Evolutionary conservation across 2,797 vertebrate species (phyloP), one percentile per base, ranked within the genome.

Genomic region (Euthynnus affinis): DNA sequence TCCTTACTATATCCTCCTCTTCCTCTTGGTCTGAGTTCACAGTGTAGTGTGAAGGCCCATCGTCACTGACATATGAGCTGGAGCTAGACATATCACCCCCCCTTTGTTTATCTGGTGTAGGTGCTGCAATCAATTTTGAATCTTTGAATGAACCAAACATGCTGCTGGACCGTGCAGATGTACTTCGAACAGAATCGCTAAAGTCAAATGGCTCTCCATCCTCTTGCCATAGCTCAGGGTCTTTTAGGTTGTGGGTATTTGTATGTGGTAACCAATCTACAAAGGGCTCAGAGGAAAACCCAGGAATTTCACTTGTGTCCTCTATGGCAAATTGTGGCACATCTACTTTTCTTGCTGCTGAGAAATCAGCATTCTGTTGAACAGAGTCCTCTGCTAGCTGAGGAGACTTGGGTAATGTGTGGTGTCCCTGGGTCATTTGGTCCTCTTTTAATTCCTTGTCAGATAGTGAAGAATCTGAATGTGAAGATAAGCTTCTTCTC

Each of bases 151-250:
- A 91, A 63, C 32, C 79, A 20, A 73, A 66, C 25, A 80, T 37
- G 59, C 78, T 80, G 68, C 87, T 93, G 76, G 92, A 91, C 61
- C 79, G 88, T 32, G 74, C 68, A 29, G 93, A 93, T 4, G 32
- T 52, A 55, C 91, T 91, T 75, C 4, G 78, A 76, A 52, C 52
- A 9, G 91, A 94, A 67, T 96, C 95, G 4, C 90, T 92, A 69
- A 95, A 96, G 40, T 95, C 94, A 92, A 96, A 96, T 60, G 78
- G 92, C 44, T 96, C 95, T 58, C 85, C 95, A 49, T 91, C 92
- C 37, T 95, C 95, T 40, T 90, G 89, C 86, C 80, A 92, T 49
- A 79, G 40, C 71, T 92, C 91, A 48, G 84, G 63, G 42, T 93
- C 85, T 48, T 72, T 62, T 64, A 27, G 44, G 17, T 60, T 68